Evolutionary conservation across 2,113 vertebrate genomes (phyloP), one percentile per base, ranked within the genome.

Genomic region (Camelus bactrianus): DNA sequence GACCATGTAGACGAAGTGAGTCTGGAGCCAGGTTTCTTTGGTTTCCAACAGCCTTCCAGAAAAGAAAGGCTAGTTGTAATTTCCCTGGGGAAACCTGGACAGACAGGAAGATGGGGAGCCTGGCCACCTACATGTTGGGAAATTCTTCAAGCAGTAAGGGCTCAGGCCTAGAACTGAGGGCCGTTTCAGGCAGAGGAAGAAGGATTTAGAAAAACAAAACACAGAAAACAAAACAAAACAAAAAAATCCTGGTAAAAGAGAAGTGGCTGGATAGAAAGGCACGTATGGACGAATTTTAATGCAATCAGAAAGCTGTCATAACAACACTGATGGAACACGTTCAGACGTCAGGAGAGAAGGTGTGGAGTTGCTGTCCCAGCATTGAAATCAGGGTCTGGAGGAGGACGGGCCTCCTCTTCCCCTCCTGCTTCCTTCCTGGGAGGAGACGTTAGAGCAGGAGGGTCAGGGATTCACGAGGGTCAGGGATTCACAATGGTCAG

Each of bases 241-340:
- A 48, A 96, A 97, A 98, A 98, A 95, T 95, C 97, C 90, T 97
- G 97, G 97, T 95, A 97, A 97, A 97, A 97, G 96, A 93, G 96
- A 98, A 97, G 98, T 98, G 96, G 97, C 97, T 94, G 98, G 97
- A 93, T 97, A 91, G 95, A 98, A 97, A 97, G 96, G 96, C 98
- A 97, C 85, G 48, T 98, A 98, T 95, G 97, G 98, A 97, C 98
- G 98, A 98, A 99, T 99, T 99, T 99, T 99, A 99, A 99, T 99
- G 98, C 98, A 99, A 99, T 99, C 98, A 98, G 98, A 98, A 98
- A 98, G 98, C 98, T 97, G 98, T 98, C 98, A 98, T 98, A 98
- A 98, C 97, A 98, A 98, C 98, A 99, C 98, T 98, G 98, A 98
- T 99, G 98, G 98, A 98, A 98, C 98, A 98, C 97, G 98, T 98